These are phyloP conservation scores for Myotis yumanensis DNA, from an alignment of 2,113 vertebrate genomes.

Conservation along the genomic window DNA sequence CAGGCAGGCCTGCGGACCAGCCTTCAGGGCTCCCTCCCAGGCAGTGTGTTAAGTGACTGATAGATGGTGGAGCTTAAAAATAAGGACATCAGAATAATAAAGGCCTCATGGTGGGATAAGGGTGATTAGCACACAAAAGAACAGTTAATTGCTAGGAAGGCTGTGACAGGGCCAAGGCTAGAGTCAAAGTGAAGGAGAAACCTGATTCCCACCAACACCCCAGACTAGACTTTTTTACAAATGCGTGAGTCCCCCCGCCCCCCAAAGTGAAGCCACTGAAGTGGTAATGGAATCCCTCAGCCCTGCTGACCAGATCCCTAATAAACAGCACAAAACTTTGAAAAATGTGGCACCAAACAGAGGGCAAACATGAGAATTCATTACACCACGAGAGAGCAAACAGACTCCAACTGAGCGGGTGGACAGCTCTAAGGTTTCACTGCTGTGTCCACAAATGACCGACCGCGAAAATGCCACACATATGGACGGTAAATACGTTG, in stretches of 20 bases:
- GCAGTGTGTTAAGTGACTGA: background rate
- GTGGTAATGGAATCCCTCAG: background rate
- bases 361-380: background rate
- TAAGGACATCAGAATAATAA: background rate
- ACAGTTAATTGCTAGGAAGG: background rate
- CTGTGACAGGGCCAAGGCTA: background rate
- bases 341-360: background rate
- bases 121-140: constrained; percentile 63
- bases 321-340: background rate
- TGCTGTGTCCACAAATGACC: background rate
- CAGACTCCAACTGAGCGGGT: background rate
- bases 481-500: background rate
- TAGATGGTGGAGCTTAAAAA: background rate
- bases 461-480: background rate
- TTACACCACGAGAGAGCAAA: background rate
- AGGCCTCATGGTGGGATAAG: background rate
- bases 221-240: background rate
- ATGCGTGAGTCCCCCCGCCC: background rate
- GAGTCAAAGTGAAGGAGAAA: background rate
- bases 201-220: background rate
- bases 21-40: constrained; percentile 15
- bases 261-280: background rate
- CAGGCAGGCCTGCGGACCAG: background rate
- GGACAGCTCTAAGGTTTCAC: background rate
- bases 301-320: background rate